Base-by-base conservation (phyloP, 2,113 vertebrate genomes). In the Agapornis roseicollis region DNA sequence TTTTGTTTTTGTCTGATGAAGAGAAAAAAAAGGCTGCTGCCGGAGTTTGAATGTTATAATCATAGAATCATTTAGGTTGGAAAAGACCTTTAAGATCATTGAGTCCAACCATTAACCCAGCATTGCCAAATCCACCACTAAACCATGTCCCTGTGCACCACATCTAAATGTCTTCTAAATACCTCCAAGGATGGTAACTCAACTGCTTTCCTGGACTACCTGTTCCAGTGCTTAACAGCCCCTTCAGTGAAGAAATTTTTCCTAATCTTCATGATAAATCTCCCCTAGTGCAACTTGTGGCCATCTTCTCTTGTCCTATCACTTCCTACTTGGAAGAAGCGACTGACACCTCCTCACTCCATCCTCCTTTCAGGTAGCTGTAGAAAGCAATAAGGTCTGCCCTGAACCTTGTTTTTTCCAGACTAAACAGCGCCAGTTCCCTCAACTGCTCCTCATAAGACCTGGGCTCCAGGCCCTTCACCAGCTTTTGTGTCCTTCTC, bases 11-110 rank as follows among this genome's bases (percentile, higher is more conserved):
- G 86, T 68, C 81, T 93, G 80, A 94, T 19, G 5, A 95, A 80
- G 78, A 96, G 50, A 87, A 94, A n/a, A 64, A 90, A 77, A 85
- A 94, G 91, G 87, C 47, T 91, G 83, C 96, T 74, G 56, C 24
- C 69, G 80, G 72, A 96, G 80, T 58, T 35, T 8, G 4, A 35
- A 58, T 24, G 33, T 58, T 24, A 58, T 19, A 58, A n/a, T 23
- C 55, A 14, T 14, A 58, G 55, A 23, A 58, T 56, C 22, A 3
- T 58, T 23, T 58, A n/a, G 20, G 20, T n/a, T 58, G 56, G 56
- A 35, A 58, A 58, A 58, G 56, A 23, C 33, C 33, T 58, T 58
- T 23, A 58, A n/a, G 56, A 58, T 35, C 56, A 35, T 16, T 24
- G 33, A 58, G 33, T 35, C 33, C 56, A 58, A 58, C 20, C 33